phyloP scores from a whole-genome alignment of 2,797 vertebrate species.

The Graptemys geographica region DNA sequence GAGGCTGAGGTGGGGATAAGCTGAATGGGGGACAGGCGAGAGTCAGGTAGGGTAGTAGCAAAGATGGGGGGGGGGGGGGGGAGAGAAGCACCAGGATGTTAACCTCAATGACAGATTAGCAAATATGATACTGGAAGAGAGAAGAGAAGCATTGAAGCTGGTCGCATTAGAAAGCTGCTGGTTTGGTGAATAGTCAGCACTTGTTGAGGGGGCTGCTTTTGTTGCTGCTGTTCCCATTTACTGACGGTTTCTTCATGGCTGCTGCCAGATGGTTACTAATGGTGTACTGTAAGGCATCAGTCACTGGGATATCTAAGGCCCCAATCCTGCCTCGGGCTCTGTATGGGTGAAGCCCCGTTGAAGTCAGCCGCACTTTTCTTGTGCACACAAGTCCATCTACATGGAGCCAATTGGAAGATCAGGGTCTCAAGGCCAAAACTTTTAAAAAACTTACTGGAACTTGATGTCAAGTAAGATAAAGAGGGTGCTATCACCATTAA shows the following conservation, averaged over 20 bases:
- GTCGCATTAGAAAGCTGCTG: neutral
- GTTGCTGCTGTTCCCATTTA: neutral
- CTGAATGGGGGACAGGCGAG: neutral
- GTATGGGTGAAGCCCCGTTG: neutral
- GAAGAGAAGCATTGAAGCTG: neutral
- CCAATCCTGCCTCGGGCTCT: neutral
- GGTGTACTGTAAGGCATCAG: neutral
- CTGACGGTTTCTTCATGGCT: neutral
- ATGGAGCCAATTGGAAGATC: neutral
- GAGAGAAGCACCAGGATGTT: neutral
- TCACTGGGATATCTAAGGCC: neutral
- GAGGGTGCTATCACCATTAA: neutral
- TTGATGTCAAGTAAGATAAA: neutral
- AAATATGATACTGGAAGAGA: neutral
- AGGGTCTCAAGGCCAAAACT: neutral
- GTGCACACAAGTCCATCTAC: neutral
- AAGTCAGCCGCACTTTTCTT: neutral
- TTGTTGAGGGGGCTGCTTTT: neutral
- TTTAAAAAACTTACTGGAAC: neutral
- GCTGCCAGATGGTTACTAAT: neutral
- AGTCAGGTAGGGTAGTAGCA: neutral
- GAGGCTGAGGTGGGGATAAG: neutral
- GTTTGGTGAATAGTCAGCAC: too few species aligned
- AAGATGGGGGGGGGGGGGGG: neutral
- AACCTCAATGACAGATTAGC: neutral